These are phyloP conservation scores for Thalassophryne amazonica DNA, from an alignment of 2,797 vertebrate species.

Conservation along the genomic window DNA sequence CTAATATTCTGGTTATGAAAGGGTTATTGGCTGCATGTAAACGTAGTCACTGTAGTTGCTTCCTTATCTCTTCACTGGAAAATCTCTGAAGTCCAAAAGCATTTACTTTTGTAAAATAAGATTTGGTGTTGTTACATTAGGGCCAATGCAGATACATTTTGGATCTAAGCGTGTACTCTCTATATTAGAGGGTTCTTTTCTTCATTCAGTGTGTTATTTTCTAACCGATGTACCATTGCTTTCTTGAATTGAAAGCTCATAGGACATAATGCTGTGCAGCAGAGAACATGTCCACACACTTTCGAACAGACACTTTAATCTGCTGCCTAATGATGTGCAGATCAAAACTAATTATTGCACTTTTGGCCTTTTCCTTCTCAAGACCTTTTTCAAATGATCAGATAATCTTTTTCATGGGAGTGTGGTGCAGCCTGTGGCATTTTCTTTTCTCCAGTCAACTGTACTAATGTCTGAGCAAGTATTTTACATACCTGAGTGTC, in stretches of 20 bases:
- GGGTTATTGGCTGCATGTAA: too few species aligned
- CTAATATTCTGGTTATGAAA: too few species aligned
- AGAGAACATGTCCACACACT: neutral
- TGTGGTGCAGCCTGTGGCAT: slow-evolving; percentile 20
- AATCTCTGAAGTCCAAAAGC: too few species aligned
- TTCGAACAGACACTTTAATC: slow-evolving; percentile 4
- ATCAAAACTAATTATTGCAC: slow-evolving; percentile 45
- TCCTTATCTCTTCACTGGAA: too few species aligned
- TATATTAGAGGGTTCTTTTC: too few species aligned
- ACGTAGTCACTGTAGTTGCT: too few species aligned
- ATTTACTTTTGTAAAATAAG: too few species aligned
- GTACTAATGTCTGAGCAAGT: slow-evolving; percentile 20
- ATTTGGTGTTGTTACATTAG: too few species aligned
- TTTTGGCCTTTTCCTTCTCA: slow-evolving; percentile 16
- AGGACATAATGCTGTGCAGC: slow-evolving; percentile 8
- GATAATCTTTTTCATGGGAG: slow-evolving; percentile 39
- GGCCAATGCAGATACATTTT: too few species aligned
- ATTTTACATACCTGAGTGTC: slow-evolving; percentile 11
- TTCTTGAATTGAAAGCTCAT: neutral
- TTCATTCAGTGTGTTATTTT: too few species aligned
- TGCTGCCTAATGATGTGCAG: slow-evolving; percentile 20
- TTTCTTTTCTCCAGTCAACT: slow-evolving; percentile 39
- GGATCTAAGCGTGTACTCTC: too few species aligned
- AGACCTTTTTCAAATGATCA: slow-evolving; percentile 25
- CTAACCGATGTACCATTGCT: too few species aligned